Percentiles rank a stretch among this genome's conserved stretches.
These are phyloP conservation scores for Metaphire vulgaris DNA, from an alignment of 1,140 invertebrate species.

Conservation along the genomic window DNA sequence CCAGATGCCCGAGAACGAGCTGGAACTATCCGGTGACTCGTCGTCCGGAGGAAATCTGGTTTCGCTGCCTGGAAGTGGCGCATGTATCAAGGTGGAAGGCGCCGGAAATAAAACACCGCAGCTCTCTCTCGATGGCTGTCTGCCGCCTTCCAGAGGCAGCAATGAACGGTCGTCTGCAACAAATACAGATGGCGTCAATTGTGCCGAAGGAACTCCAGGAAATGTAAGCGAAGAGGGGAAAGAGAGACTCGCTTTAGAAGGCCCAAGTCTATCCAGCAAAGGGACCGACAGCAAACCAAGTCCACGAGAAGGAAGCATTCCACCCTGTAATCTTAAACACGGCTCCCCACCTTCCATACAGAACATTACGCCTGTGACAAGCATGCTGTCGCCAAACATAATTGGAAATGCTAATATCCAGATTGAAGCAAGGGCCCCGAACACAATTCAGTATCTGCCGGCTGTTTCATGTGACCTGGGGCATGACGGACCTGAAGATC, in stretches of 20 bases:
- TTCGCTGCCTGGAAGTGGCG: background rate
- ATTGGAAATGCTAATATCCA: conserved; percentile 53
- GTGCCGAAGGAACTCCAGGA: background rate
- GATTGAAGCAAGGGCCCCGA: conserved; percentile 90
- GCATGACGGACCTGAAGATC: background rate
- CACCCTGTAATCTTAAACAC: background rate
- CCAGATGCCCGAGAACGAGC: conserved; percentile 41
- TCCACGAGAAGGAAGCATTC: background rate
- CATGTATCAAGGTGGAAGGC: background rate
- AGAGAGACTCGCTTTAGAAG: conserved; percentile 11
- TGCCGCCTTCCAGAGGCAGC: background rate
- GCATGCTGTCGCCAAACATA: conserved; percentile 23
- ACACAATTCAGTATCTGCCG: conserved; percentile 95
- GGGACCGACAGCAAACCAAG: background rate
- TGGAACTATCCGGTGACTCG: conserved; percentile 10
- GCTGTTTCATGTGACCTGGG: conserved; percentile 50
- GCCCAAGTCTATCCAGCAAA: background rate
- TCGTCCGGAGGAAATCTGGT: background rate
- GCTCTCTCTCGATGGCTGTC: background rate
- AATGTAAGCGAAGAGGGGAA: background rate
- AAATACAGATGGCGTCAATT: background rate
- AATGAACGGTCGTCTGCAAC: background rate
- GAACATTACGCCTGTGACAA: background rate
- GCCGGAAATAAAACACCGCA: background rate
- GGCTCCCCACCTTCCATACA: background rate